Conservation (phyloP, 2,888 invertebrate genomes). For the Drosophila eohydei region DNA sequence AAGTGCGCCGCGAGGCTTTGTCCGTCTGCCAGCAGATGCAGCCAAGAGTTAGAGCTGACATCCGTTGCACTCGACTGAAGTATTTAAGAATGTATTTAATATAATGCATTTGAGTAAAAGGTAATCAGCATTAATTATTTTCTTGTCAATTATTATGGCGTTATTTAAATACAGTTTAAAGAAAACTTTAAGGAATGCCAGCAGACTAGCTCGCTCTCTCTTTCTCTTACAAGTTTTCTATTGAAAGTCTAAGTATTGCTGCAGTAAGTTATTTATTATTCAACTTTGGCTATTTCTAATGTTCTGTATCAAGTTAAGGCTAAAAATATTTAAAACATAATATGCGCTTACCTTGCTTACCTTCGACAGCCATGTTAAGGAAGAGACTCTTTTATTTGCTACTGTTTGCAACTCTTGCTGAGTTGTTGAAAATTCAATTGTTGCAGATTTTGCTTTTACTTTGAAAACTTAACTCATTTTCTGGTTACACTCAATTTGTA, state of each 20-base stretch:
- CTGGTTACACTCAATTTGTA: neutral
- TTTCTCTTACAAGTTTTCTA: no score
- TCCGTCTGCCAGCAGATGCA: constrained; percentile 45
- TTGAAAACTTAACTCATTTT: neutral
- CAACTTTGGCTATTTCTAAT: no score
- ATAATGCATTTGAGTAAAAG: constrained; percentile 1
- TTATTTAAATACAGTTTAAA: neutral
- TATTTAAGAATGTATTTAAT: constrained; percentile 6
- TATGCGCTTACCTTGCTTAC: neutral
- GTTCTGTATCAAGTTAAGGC: no score
- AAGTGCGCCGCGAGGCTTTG: constrained; percentile 70
- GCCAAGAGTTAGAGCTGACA: constrained; percentile 28
- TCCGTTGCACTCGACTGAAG: constrained; percentile 15
- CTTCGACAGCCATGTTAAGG: neutral
- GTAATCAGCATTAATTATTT: neutral
- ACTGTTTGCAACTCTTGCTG: neutral
- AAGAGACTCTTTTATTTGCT: neutral
- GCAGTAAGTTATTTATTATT: no score
- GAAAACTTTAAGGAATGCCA: no score
- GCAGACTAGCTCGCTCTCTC: no score
- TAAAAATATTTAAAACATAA: no score
- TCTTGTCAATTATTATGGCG: neutral
- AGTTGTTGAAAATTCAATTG: neutral
- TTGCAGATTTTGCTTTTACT: neutral
- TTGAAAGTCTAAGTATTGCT: no score